Base-by-base conservation (phyloP, 2,888 invertebrate genomes). In the Brachypalpus laphriformis region DNA sequence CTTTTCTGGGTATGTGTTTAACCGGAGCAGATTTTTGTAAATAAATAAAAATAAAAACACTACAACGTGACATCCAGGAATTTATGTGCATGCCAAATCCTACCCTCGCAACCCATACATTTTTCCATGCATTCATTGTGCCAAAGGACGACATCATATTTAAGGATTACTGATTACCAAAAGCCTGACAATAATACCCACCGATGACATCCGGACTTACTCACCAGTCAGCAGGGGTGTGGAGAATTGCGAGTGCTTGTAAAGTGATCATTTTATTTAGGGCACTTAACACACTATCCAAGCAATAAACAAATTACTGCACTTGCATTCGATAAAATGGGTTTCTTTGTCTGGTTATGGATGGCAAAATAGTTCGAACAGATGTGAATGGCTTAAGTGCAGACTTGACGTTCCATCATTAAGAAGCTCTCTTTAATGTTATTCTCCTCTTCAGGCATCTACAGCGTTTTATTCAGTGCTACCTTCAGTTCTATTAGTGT, bases 221-320 rank as follows among this genome's bases (percentile, higher is more conserved):
- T 42, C 22, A 45, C 45, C 56, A 57, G 74, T 42, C 22, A 45
- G 51, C 56, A 57, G 74, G 83, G 81, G 80, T 75, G 80, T 59
- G 63, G 34, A 37, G n/a, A 6, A 61, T 47, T 59, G 18, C 51
- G 54, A 75, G 22, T 70, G 61, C 70, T 75, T 75, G 81, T 49
- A 75, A 74, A 75, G 87, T 89, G 89, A 90, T 90, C 89, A 90
- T 90, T 89, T 89, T 89, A 89, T 90, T 90, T 89, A 88, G 89
- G 91, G 91, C 91, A 91, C 91, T 91, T 90, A 91, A 89, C 91
- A 89, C 89, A 75, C 75, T 75, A 70, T 65, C 57, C 81, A 89
- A 89, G 89, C 90, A 89, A 89, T 91, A 91, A 91, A 91, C 91
- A 91, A 91, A 91, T 91, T 91, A 91, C 90, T 91, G 90, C 91